Evolutionary conservation across 2,888 invertebrate species (phyloP).

Genomic region (Tenthredo distinguenda): DNA sequence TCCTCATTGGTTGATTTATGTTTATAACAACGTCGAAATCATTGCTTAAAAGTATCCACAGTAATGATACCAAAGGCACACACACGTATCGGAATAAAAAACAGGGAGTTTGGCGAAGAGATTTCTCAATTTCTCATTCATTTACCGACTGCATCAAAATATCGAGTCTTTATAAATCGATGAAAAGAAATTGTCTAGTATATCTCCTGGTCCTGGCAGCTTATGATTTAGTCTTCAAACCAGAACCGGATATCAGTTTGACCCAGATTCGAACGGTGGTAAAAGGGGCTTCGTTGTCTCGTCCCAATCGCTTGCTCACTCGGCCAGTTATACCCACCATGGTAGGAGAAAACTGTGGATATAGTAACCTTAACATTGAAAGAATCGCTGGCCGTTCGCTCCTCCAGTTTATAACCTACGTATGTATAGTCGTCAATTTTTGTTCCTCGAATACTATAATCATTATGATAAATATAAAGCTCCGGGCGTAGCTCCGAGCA

Average conservation of each 20-base stretch:
- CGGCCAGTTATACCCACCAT: background rate
- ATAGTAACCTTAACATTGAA: slow-evolving; percentile 71
- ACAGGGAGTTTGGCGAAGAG: background rate
- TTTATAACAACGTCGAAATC: background rate
- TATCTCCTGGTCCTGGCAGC: background rate
- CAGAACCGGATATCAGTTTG: slow-evolving; percentile 72
- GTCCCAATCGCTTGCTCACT: slow-evolving; percentile 58
- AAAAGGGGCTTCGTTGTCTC: slow-evolving; percentile 42
- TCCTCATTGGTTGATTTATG: background rate
- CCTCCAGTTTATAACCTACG: background rate
- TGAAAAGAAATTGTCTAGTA: background rate
- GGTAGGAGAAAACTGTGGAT: slow-evolving; percentile 47
- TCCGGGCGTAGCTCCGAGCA: background rate
- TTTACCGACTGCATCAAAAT: background rate
- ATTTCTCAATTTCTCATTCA: background rate
- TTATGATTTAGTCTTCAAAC: slow-evolving; percentile 2
- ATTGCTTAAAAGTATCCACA: background rate
- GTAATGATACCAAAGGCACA: background rate
- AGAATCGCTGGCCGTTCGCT: slow-evolving; percentile 48
- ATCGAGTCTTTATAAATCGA: background rate
- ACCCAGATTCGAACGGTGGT: slow-evolving; percentile 63
- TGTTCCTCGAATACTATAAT: background rate
- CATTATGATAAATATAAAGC: background rate
- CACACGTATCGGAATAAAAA: background rate
- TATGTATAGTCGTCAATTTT: background rate